These are phyloP conservation scores for Centrocercus urophasianus DNA, from an alignment of 2,113 vertebrate genomes.

Conservation along the genomic window DNA sequence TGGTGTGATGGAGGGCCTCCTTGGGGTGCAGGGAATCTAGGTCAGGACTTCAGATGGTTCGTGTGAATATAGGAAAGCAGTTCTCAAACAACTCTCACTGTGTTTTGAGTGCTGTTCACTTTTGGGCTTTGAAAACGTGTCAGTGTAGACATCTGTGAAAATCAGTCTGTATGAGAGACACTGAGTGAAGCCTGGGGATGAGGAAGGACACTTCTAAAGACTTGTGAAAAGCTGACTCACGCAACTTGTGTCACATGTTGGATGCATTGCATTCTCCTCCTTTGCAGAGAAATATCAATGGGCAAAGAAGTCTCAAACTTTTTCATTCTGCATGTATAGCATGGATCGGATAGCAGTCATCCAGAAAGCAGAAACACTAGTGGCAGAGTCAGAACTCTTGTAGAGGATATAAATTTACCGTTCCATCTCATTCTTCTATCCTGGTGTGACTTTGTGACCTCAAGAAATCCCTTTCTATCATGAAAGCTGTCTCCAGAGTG, in stretches of 20 bases:
- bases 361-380: not conserved
- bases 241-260: not conserved
- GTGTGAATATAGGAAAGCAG: not conserved
- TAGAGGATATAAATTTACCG: not conserved
- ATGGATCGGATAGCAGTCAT: not conserved
- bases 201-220: not conserved
- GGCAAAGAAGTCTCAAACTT: not conserved
- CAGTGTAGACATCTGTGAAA: not conserved
- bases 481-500: not conserved
- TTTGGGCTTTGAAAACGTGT: conserved; percentile 14
- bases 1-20: not conserved
- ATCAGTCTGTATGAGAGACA: not conserved
- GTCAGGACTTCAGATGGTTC: not conserved
- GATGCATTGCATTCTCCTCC: not conserved
- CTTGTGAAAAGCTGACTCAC: not conserved
- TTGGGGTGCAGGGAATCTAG: not conserved
- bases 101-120: not conserved
- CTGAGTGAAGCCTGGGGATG: not conserved
- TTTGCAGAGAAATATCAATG: not conserved
- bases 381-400: not conserved
- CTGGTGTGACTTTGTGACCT: not conserved
- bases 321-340: not conserved
- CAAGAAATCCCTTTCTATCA: not conserved
- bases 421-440: not conserved
- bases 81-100: not conserved